Evolutionary conservation across 2,113 vertebrate species (phyloP).

Genomic region (Thalassarche chlororhynchos): DNA sequence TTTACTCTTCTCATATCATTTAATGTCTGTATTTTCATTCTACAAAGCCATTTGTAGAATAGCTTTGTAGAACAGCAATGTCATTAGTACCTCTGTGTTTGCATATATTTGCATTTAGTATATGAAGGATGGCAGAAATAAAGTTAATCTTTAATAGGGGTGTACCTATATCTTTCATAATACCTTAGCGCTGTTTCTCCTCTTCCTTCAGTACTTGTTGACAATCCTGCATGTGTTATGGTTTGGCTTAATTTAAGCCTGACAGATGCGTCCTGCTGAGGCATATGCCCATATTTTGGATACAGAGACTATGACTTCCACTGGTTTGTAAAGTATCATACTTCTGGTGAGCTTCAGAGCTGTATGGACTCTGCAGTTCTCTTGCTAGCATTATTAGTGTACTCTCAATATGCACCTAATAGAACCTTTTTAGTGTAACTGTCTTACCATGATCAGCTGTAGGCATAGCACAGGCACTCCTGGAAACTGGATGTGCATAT

Average conservation of each 20-base stretch:
- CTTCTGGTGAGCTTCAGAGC: background rate
- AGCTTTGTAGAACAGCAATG: background rate
- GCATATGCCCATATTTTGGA: background rate
- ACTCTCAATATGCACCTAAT: background rate
- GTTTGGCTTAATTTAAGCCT: background rate
- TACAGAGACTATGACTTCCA: background rate
- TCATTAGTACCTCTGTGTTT: background rate
- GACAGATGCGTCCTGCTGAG: background rate
- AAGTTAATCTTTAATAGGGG: background rate
- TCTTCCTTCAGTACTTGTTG: background rate
- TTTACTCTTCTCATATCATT: background rate
- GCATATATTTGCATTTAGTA: background rate
- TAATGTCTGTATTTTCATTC: background rate
- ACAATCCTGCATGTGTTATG: background rate
- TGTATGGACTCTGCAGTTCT: background rate
- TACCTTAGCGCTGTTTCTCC: background rate
- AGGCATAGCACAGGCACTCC: background rate
- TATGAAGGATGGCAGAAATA: background rate
- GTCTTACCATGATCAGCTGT: background rate
- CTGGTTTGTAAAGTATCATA: background rate
- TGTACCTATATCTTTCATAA: background rate
- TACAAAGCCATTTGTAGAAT: background rate
- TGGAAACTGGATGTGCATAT: background rate
- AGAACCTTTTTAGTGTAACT: background rate
- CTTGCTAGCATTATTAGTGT: background rate